Conservation (phyloP, 1,140 invertebrate genomes). For the Aphelenchoides fujianensis region DNA sequence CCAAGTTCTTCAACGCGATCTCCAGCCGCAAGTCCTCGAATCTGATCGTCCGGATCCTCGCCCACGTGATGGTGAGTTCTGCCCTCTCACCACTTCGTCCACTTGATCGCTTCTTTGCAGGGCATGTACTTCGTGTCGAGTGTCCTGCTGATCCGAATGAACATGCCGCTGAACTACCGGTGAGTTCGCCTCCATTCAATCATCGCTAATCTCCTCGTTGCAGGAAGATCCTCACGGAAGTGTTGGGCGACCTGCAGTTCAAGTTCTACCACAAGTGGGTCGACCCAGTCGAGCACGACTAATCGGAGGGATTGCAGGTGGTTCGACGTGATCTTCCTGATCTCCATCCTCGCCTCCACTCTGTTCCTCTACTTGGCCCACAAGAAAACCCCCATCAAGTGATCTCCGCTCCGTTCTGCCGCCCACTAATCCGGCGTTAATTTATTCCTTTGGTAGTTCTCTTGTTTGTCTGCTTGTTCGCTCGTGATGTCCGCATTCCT, state of each 20-base stretch:
- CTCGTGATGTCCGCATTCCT: too few relatives aligned
- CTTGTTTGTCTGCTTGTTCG: too few relatives aligned
- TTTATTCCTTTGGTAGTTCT: too few relatives aligned
- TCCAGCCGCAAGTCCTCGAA: constrained; percentile 99
- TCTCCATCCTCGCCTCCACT: constrained; percentile 91
- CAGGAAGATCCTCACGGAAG: constrained; percentile 91
- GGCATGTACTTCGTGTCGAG: constrained; percentile 99
- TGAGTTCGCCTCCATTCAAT: constrained; percentile 40
- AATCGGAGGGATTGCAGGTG: too few relatives aligned
- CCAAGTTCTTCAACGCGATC: constrained; percentile 99
- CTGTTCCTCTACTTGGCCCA: constrained; percentile 90
- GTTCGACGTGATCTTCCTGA: constrained; percentile 99
- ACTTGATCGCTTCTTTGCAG: constrained; percentile 64
- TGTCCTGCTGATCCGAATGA: constrained; percentile 95
- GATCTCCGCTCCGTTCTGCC: too few relatives aligned
- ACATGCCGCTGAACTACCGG: constrained; percentile 94
- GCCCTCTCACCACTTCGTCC: constrained; percentile 3
- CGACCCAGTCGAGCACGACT: too few relatives aligned
- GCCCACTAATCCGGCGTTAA: too few relatives aligned
- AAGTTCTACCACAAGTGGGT: constrained; percentile 99
- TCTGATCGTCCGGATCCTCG: constrained; percentile 90
- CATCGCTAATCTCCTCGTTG: constrained; percentile 25
- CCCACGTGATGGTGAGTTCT: constrained; percentile 92
- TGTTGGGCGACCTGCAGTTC: constrained; percentile 93
- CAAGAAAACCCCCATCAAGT: constrained; percentile 70